Base-by-base conservation (phyloP, 2,888 invertebrate genomes). In the Tipula lateralis region DNA sequence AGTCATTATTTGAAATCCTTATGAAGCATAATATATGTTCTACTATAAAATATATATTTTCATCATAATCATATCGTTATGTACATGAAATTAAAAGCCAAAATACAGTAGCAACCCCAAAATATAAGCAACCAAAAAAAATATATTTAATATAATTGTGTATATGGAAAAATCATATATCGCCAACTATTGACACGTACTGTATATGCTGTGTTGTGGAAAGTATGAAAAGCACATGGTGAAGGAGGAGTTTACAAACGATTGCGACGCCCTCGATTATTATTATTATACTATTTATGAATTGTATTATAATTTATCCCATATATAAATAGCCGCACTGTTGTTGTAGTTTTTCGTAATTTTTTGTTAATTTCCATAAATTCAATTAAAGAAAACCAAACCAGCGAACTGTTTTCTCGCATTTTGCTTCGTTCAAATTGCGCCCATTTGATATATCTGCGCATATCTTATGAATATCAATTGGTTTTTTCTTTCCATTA, bases 201-300 rank as follows among this genome's bases (percentile, higher is more conserved):
- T 66, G 66, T 66, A 66, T 13, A 32, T 32, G 32, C 44, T 44
- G 44, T 13, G 39, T 66, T 66, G 9, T 9, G 24, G 12, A 66
- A 24, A 66, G 66, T 66, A 24, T 7, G 24, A 24, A 66, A 66
- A 24, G 66, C 66, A 66, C 66, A 66, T 66, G 66, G 66, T 66
- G 66, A 24, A 24, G 66, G 66, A 66, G 66, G 66, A 66, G 66
- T 66, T 66, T 24, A 66, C 24, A 24, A 66, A 66, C 24, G 19
- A 66, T 66, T 66, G 66, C 24, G 66, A 66, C 66, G 66, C 66
- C 66, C 66, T 66, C 66, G 24, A 66, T 66, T 24, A 66, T 66
- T 66, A 66, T 66, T 19, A 66, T 24, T 24, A n/a, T n/a, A n/a
- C n/a, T n/a, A n/a, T n/a, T 66, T 66, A 66, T 66, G 24, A 66